Evolutionary conservation across 2,888 invertebrate genomes (phyloP).

Genomic region (Pseudococcus viburni): DNA sequence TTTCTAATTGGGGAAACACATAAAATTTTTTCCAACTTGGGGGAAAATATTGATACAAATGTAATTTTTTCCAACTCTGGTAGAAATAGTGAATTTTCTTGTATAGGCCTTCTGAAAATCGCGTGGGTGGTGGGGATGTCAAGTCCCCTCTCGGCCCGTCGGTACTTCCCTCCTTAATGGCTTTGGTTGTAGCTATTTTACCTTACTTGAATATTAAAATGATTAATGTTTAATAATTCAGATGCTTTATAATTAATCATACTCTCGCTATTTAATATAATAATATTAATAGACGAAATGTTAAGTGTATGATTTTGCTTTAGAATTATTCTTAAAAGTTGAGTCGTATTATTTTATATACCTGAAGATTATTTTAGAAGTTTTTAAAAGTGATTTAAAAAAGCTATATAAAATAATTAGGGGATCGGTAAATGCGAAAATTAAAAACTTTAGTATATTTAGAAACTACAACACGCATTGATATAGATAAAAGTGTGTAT

Average conservation of each 20-base stretch:
- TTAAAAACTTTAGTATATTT: slow-evolving; percentile 46
- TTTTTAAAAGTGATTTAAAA: slow-evolving; percentile 39
- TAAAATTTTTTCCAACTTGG: no score
- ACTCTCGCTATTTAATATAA: neutral
- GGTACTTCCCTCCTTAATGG: no score
- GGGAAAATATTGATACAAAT: no score
- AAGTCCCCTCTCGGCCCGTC: no score
- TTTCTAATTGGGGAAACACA: no score
- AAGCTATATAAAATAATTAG: slow-evolving; percentile 53
- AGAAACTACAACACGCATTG: slow-evolving; percentile 57
- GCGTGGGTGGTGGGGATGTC: no score
- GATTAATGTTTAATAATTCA: slow-evolving; percentile 2
- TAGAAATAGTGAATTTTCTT: no score
- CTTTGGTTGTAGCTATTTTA: no score
- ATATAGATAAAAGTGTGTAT: slow-evolving; percentile 57
- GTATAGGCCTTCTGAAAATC: no score
- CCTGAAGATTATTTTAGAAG: slow-evolving; percentile 23
- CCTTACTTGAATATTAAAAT: neutral
- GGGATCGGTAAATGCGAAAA: neutral
- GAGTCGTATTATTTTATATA: no score
- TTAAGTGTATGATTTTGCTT: neutral
- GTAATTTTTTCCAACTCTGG: no score
- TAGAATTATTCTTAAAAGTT: neutral
- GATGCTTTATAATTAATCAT: neutral
- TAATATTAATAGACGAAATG: neutral